Base-by-base conservation (phyloP, 1,140 invertebrate genomes). In the Orius insidiosus region DNA sequence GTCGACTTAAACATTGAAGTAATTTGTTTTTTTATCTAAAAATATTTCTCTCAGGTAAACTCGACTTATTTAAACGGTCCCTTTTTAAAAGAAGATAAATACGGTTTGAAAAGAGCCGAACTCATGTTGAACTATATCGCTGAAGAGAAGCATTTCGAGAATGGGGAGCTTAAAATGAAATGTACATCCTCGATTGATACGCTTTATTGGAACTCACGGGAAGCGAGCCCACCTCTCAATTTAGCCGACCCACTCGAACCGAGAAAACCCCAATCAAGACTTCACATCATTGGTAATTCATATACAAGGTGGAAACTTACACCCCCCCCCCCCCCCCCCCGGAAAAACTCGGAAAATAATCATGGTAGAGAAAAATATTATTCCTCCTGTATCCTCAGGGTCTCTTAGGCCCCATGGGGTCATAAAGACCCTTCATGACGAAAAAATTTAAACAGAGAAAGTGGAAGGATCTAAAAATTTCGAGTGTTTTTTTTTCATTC, bases 1-100 rank as follows among this genome's bases (percentile, higher is more conserved):
- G 66, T 64, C 24, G 24, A 24, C 24, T 24, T 24, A 4, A 24
- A 24, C 7, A 3, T 24, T 24, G 3, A 24, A 24, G n/a, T n/a
- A n/a, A n/a, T n/a, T n/a, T n/a, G n/a, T n/a, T n/a, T n/a, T 24
- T 24, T 24, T 24, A 24, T 24, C 7, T 7, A 36, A 36, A 15
- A 36, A 36, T 36, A 36, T 4, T 3, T 4, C n/a, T 5, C 35
- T 36, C 41, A 43, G 41, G 31, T 30, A 15, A 43, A 43, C 24
- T 24, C 41, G 6, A 30, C 41, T n/a, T 43, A 43, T 30, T 18
- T 43, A n/a, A 18, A 43, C 18, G 41, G 41, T 10, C 41, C 41
- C 10, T 43, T 11, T 30, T n/a, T 10, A n/a, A 11, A 30, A n/a
- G 41, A 43, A 5, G 41, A 18, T 7, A 30, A 43, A 31, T 7